Evolutionary conservation across 2,797 vertebrate genomes (phyloP).

Genomic region (Propithecus perrieri): DNA sequence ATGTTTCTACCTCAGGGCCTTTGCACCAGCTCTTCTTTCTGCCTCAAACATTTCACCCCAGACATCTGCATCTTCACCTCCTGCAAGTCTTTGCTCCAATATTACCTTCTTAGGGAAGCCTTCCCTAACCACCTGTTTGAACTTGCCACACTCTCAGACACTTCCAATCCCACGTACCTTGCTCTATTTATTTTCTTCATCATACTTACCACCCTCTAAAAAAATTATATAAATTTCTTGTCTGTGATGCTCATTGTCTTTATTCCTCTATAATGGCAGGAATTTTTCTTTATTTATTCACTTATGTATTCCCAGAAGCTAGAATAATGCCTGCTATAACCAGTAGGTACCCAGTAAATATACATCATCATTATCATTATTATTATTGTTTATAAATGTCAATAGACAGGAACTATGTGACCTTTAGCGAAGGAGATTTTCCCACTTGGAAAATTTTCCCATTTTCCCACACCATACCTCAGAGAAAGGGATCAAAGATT

Average conservation of each 20-base stretch:
- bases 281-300: background rate
- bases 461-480: background rate
- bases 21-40: background rate
- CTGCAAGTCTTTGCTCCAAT: background rate
- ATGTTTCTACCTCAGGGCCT: background rate
- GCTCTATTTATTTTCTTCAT: background rate
- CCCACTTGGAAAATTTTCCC: background rate
- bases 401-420: background rate
- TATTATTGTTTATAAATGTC: background rate
- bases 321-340: background rate
- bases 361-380: background rate
- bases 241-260: background rate
- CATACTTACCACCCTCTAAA: background rate
- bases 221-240: background rate
- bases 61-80: background rate
- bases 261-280: background rate
- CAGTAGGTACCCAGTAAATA: background rate
- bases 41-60: background rate
- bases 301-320: background rate
- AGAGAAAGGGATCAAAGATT: background rate
- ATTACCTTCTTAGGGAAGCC: background rate
- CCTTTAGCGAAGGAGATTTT: background rate
- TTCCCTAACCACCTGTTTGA: background rate
- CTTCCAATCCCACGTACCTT: background rate
- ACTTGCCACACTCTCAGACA: background rate